Conservation (phyloP, 1,140 invertebrate genomes). For the Caenorhabditis inopinata region DNA sequence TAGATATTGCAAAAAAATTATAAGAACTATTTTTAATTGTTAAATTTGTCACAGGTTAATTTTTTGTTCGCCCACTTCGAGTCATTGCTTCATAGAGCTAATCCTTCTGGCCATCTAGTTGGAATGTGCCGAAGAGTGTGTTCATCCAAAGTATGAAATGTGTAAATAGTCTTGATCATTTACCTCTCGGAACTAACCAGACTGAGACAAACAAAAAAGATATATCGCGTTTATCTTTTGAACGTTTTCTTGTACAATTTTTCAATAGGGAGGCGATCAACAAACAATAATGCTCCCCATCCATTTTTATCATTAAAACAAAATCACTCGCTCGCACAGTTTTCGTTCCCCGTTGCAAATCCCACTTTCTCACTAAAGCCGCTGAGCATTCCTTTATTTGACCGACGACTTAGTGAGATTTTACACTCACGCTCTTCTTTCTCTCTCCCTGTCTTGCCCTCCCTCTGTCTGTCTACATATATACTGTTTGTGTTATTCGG, state of each 20-base stretch:
- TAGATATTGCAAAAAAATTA: too few species aligned
- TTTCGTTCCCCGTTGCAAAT: slow-evolving; percentile 6
- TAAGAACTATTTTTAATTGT: too few species aligned
- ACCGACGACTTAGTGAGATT: slow-evolving; percentile 22
- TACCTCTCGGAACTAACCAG: not conserved
- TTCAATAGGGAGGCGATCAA: too few species aligned
- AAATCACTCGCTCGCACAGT: not conserved
- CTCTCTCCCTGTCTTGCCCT: not conserved
- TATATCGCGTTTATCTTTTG: not conserved
- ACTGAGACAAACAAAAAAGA: not conserved
- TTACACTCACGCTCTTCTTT: too few species aligned
- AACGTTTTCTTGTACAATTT: not conserved
- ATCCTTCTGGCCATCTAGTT: too few species aligned
- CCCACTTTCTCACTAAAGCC: slow-evolving; percentile 17
- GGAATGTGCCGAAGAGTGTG: too few species aligned
- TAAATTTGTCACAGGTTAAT: too few species aligned
- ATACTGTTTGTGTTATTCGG: slow-evolving; percentile 2
- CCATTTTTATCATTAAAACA: slow-evolving; percentile 6
- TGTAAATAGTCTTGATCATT: not conserved
- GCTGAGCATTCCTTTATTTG: slow-evolving; percentile 16
- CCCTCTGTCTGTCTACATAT: not conserved
- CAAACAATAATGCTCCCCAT: not conserved
- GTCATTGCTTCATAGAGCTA: too few species aligned
- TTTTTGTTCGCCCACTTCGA: too few species aligned
- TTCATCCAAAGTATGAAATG: not conserved